Percentiles rank a stretch among this genome's conserved stretches.
Evolutionary conservation across 2,888 invertebrate genomes (phyloP).

Genomic region (Mythimna vitellina): DNA sequence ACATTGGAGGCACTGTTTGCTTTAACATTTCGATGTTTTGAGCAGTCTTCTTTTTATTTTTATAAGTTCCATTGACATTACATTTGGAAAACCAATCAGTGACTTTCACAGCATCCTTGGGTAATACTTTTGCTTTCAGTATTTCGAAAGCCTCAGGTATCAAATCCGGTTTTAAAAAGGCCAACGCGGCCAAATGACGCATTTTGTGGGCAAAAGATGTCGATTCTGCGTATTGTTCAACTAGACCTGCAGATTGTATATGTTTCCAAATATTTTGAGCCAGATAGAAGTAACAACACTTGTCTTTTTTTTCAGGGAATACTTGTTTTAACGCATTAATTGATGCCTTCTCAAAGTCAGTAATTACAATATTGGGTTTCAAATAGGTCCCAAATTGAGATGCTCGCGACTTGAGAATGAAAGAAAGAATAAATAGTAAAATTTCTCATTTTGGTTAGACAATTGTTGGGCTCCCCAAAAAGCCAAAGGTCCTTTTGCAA

Average conservation of each 20-base stretch:
- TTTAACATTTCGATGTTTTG: no score
- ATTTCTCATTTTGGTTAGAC: background rate
- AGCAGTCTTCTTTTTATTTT: no score
- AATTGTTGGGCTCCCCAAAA: no score
- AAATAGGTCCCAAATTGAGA: conserved; percentile 19
- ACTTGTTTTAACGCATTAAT: conserved; percentile 21
- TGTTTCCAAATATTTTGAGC: conserved; percentile 25
- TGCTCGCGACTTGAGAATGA: conserved; percentile 17
- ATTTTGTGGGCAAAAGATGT: conserved; percentile 27
- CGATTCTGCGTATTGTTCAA: conserved; percentile 11
- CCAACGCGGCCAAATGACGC: conserved; percentile 14
- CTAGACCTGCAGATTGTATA: background rate
- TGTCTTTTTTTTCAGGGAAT: conserved; percentile 13
- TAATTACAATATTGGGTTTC: conserved; percentile 13
- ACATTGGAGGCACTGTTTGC: no score
- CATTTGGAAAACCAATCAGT: background rate
- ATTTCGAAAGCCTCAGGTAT: conserved; percentile 25
- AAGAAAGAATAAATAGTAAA: conserved; percentile 6
- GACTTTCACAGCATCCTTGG: background rate
- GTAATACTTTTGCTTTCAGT: background rate
- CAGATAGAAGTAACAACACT: conserved; percentile 20
- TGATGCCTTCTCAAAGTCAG: background rate
- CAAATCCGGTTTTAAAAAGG: conserved; percentile 22
- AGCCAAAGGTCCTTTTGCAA: no score
- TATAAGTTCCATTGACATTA: no score